phyloP scores from a whole-genome alignment of 2,888 invertebrate genomes.

The Phyllotreta striolata region DNA sequence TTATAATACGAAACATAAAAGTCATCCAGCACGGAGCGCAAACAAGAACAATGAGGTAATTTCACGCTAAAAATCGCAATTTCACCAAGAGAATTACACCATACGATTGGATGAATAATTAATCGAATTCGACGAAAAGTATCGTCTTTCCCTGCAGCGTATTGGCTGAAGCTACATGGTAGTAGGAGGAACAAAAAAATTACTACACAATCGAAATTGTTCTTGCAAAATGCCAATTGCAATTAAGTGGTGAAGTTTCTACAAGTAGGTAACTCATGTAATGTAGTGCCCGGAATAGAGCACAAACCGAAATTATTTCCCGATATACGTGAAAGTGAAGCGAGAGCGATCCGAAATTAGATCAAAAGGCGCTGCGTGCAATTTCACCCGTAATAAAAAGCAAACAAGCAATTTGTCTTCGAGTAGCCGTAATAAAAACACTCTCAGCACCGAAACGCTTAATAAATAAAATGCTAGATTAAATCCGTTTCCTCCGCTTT shows the following conservation, averaged over 20 bases:
- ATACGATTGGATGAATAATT: too few relatives aligned
- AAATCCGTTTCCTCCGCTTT: slow-evolving; percentile 46
- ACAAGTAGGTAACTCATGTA: too few relatives aligned
- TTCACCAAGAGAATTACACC: slow-evolving; percentile 27
- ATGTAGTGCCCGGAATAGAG: too few relatives aligned
- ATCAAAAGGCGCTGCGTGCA: slow-evolving; percentile 31
- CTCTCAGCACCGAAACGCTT: slow-evolving; percentile 31
- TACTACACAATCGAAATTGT: too few relatives aligned
- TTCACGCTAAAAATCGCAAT: slow-evolving; percentile 44
- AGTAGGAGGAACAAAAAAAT: too few relatives aligned
- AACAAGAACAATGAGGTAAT: slow-evolving; percentile 46
- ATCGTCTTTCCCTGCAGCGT: too few relatives aligned
- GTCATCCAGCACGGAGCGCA: slow-evolving; percentile 39
- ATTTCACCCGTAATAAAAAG: slow-evolving; percentile 31
- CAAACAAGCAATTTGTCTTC: slow-evolving; percentile 36
- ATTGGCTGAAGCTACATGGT: too few relatives aligned
- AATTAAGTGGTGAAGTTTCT: slow-evolving; percentile 5
- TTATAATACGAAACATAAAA: not conserved
- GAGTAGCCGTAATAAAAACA: slow-evolving; percentile 33
- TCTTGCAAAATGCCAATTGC: too few relatives aligned
- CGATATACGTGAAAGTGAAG: slow-evolving; percentile 12
- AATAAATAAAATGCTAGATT: slow-evolving; percentile 44
- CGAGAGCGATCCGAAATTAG: slow-evolving; percentile 27
- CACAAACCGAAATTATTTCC: not conserved
- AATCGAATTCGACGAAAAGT: too few relatives aligned